Percentiles rank a stretch among this genome's conserved stretches.
Evolutionary conservation across 1,140 invertebrate genomes (phyloP).

Genomic region (Helicoverpa zea): DNA sequence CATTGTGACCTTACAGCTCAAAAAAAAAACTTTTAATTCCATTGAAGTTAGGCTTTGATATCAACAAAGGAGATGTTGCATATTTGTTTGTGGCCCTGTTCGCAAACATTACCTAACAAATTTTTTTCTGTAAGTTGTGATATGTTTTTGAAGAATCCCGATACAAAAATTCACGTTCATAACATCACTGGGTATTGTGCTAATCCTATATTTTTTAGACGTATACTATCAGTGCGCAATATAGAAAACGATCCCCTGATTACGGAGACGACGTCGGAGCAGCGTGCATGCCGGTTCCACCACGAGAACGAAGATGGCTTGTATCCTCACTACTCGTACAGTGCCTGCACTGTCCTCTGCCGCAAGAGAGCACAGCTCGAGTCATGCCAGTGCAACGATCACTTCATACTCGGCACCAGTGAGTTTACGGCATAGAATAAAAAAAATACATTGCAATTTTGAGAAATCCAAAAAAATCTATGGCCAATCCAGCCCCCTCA

Average conservation of each 20-base stretch:
- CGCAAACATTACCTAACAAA: no score
- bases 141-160: no score
- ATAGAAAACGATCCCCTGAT: constrained; percentile 88
- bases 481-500: no score
- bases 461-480: neutral
- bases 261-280: constrained; percentile 84
- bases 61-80: no score
- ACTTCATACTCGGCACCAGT: constrained; percentile 88
- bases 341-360: constrained; percentile 89
- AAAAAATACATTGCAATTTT: constrained; percentile 68
- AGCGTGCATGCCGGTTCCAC: constrained; percentile 88
- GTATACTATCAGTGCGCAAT: constrained; percentile 86
- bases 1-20: no score
- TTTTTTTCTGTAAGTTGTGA: no score
- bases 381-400: constrained; percentile 89
- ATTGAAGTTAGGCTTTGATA: no score
- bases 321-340: constrained; percentile 90
- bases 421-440: constrained; percentile 59
- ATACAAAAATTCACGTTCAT: no score
- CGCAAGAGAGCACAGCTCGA: constrained; percentile 87
- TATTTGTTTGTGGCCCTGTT: no score
- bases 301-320: constrained; percentile 88
- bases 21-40: no score
- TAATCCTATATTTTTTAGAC: constrained; percentile 67
- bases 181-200: no score